phyloP scores from a whole-genome alignment of 2,888 invertebrate genomes.

The Melanchra persicariae region DNA sequence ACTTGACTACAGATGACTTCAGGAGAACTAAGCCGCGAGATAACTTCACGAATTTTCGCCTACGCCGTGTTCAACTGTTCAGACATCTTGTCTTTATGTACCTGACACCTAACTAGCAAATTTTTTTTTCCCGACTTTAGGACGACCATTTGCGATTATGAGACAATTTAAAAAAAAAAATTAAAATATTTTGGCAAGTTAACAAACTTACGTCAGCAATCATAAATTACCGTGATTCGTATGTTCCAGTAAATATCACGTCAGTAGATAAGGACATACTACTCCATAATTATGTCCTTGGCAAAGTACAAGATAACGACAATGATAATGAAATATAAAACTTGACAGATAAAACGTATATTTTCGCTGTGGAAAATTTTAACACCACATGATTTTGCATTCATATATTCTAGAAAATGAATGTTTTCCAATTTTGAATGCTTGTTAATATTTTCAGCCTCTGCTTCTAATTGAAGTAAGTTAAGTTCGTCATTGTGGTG shows the following conservation, averaged over 20 bases:
- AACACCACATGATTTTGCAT: slow-evolving; percentile 6
- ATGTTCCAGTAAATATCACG: slow-evolving; percentile 49
- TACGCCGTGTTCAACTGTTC: neutral
- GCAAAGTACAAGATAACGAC: slow-evolving; percentile 72
- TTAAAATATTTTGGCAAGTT: slow-evolving; percentile 51
- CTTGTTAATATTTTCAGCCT: neutral
- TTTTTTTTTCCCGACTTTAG: slow-evolving; percentile 7
- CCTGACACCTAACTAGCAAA: neutral
- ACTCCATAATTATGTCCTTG: slow-evolving; percentile 77
- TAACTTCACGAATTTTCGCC: neutral
- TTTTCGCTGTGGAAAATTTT: slow-evolving; percentile 62
- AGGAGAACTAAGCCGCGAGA: neutral
- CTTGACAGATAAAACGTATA: slow-evolving; percentile 64
- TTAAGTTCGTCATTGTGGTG: slow-evolving; percentile 2
- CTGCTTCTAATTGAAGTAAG: neutral
- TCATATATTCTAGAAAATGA: neutral
- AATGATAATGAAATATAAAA: slow-evolving; percentile 64
- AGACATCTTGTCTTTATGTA: neutral
- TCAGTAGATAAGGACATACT: slow-evolving; percentile 68
- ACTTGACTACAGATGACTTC: slow-evolving; percentile 13
- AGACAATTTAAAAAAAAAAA: slow-evolving; percentile 49
- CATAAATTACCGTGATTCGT: slow-evolving; percentile 45
- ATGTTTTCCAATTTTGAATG: neutral
- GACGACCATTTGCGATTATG: slow-evolving; percentile 21
- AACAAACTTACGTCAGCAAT: slow-evolving; percentile 45